Percentiles rank a stretch among this genome's conserved stretches.
phyloP scores from a whole-genome alignment of 2,797 vertebrate species.

The Monodelphis domestica region DNA sequence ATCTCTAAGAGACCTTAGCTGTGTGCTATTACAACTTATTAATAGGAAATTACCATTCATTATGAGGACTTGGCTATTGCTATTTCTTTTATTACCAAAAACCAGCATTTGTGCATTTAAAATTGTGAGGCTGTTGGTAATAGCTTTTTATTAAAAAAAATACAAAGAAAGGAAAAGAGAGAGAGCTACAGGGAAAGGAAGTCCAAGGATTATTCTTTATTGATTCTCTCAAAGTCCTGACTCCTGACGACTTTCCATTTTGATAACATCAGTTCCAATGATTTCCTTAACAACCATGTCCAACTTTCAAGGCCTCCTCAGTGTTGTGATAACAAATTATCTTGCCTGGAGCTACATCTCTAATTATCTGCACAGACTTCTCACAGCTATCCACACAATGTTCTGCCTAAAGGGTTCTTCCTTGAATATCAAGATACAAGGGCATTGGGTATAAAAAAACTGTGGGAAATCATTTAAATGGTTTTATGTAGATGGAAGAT shows the following conservation, averaged over 20 bases:
- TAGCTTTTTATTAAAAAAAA: background rate
- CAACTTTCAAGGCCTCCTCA: slow-evolving; percentile 22
- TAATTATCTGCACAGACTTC: slow-evolving; percentile 46
- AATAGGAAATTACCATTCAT: slow-evolving; percentile 35
- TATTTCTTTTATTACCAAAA: slow-evolving; percentile 39
- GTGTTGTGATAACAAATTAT: slow-evolving; percentile 43
- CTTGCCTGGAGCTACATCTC: slow-evolving; percentile 30
- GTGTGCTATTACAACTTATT: slow-evolving; percentile 25
- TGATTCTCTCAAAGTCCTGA: slow-evolving; percentile 8
- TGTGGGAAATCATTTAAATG: slow-evolving; percentile 28
- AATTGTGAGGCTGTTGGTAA: background rate
- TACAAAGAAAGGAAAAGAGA: background rate
- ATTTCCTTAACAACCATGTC: slow-evolving; percentile 52
- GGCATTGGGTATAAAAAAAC: slow-evolving; percentile 27
- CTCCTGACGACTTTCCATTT: slow-evolving; percentile 38
- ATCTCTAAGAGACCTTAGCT: background rate
- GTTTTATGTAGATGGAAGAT: slow-evolving; percentile 29
- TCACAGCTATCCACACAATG: slow-evolving; percentile 1
- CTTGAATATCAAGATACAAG: slow-evolving; percentile 47
- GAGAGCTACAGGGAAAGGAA: background rate
- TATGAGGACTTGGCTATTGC: slow-evolving; percentile 29
- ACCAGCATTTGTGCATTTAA: slow-evolving; percentile 6
- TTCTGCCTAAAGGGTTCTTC: slow-evolving; percentile 39
- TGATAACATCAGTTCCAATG: slow-evolving; percentile 16
- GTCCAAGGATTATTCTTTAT: slow-evolving; percentile 23